Base-by-base conservation (phyloP, 2,888 invertebrate species). In the Euproctis similis region DNA sequence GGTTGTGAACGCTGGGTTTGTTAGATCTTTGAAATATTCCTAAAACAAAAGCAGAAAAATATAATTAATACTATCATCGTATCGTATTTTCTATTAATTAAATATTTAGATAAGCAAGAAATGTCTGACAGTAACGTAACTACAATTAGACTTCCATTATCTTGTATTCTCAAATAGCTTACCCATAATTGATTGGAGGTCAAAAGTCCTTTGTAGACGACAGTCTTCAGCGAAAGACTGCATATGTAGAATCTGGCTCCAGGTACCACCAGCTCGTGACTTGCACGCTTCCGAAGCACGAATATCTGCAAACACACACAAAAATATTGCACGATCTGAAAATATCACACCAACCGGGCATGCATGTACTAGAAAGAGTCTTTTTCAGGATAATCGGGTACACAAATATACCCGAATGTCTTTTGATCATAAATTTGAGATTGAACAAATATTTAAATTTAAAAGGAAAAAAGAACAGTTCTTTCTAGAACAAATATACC, bases 191-290 rank as follows among this genome's bases (percentile, higher is more conserved):
- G 99, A 66, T 95, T 93, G 1, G 98, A 96, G 16, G 97, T 97
- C 52, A 99, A 89, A 65, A 98, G 92, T 19, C 99, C 99, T 86
- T 99, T 99, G 87, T 99, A 99, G 16, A 99, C 97, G 37, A 99
- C 87, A 6, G 93, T 96, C 55, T 90, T 90, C 28, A 94, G 85
- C 12, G 96, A 96, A 49, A 99, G 84, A 31, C 97, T 98, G 85
- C 98, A 98, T 59, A 98, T 94, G 82, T 98, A 99, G 84, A 96
- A 98, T 42, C 97, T 87, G 23, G 94, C 89, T 4, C 94, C 94
- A 1, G 94, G 93, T 50, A 92, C 89, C 18, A 92, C 89, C 63
- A 99, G 89, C 47, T 89, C 89, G 65, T 98, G 98, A 9, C 95
- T 94, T 0, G 98, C 93, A 33, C 94, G 90, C 76, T 99, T 99